These are phyloP conservation scores for Phylloscopus whistleri DNA, from an alignment of 2,113 vertebrate genomes.

Conservation along the genomic window DNA sequence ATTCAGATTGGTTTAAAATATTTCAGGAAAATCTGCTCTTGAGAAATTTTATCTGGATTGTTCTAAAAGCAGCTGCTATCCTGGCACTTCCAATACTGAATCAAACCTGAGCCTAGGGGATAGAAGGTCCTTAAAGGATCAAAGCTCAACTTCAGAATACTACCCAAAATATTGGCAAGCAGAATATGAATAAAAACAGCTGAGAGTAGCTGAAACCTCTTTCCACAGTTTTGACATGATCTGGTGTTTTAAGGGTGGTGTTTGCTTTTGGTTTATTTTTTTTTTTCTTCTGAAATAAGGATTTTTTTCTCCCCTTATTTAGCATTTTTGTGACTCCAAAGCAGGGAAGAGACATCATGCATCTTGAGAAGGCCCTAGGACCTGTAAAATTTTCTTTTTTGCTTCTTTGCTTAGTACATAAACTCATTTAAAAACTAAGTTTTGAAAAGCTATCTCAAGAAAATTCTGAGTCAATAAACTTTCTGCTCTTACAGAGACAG, in stretches of 20 bases:
- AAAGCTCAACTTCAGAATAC: not conserved
- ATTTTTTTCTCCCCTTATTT: not conserved
- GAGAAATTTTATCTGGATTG: not conserved
- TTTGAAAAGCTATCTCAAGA: not conserved
- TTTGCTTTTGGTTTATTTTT: not conserved
- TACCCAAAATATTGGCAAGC: conserved; percentile 10
- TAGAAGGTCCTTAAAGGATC: conserved; percentile 7
- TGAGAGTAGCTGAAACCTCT: not conserved
- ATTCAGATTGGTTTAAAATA: conserved; percentile 10
- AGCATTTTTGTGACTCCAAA: not conserved
- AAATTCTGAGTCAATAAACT: not conserved
- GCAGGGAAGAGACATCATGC: not conserved
- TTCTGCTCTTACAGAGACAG: not conserved
- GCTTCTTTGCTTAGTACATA: not conserved
- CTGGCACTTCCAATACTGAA: not conserved
- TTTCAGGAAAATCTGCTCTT: conserved; percentile 3
- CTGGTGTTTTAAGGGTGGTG: not conserved
- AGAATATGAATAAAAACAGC: not conserved
- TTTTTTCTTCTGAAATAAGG: not conserved
- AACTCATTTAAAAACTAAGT: not conserved
- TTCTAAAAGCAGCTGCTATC: not conserved
- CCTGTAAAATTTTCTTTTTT: not conserved
- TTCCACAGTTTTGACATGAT: not conserved
- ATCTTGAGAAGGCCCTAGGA: not conserved
- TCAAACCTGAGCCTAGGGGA: not conserved